Evolutionary conservation across 2,113 vertebrate genomes (phyloP).

Genomic region (Carassius gibelio): DNA sequence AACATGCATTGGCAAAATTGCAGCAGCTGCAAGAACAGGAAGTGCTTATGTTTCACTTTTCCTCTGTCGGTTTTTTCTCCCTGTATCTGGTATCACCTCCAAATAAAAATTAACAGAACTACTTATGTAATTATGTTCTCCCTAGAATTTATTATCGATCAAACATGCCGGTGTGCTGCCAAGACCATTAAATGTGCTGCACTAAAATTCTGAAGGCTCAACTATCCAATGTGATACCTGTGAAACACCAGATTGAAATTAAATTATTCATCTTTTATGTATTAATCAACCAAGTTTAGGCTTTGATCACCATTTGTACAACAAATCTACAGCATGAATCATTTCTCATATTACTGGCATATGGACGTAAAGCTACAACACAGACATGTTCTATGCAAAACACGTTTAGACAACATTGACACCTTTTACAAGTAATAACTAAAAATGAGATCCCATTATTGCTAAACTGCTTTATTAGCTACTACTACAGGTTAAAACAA

Average conservation of each 20-base stretch:
- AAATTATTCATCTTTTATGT: conserved; percentile 68
- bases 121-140: conserved; percentile 39
- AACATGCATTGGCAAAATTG: background rate
- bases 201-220: conserved; percentile 44
- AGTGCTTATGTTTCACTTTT: conserved; percentile 36
- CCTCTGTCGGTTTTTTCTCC: conserved; percentile 3
- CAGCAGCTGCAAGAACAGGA: conserved; percentile 5
- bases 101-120: conserved; percentile 44
- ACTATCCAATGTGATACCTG: conserved; percentile 62
- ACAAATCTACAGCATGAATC: conserved; percentile 65
- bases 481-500: background rate
- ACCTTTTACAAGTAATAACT: background rate
- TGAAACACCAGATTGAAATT: conserved; percentile 57
- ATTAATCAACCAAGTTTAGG: conserved; percentile 69
- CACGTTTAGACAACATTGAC: background rate
- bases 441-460: background rate
- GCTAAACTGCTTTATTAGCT: too few relatives aligned
- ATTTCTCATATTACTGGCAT: conserved; percentile 46
- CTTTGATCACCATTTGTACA: conserved; percentile 67
- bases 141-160: conserved; percentile 46
- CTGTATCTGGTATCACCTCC: conserved; percentile 45
- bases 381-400: conserved; percentile 54
- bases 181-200: conserved; percentile 33
- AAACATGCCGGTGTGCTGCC: conserved; percentile 28
- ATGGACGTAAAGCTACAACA: conserved; percentile 53